Evolutionary conservation across 2,113 vertebrate genomes (phyloP).

Genomic region (Benitochromis conjunctus): DNA sequence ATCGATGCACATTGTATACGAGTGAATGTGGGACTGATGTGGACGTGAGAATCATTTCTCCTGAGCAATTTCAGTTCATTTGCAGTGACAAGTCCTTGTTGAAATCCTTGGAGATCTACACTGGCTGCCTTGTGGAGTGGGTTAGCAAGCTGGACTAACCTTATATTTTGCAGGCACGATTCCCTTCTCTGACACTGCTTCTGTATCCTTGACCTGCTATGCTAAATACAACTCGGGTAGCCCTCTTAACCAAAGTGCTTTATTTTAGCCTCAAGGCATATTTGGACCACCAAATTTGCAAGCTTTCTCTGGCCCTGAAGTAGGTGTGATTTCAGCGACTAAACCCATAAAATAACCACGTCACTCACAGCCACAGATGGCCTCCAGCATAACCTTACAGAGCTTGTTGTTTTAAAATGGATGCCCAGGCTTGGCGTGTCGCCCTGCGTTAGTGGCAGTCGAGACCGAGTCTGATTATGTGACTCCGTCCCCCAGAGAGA

Average conservation of each 20-base stretch:
- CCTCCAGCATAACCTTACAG: slow-evolving; percentile 53
- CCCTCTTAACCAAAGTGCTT: slow-evolving; percentile 64
- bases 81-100: slow-evolving; percentile 24
- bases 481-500: slow-evolving; percentile 84
- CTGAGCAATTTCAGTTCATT: slow-evolving; percentile 42
- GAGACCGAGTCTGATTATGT: slow-evolving; percentile 76
- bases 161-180: slow-evolving; percentile 55
- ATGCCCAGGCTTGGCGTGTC: slow-evolving; percentile 77
- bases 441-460: slow-evolving; percentile 62
- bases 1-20: slow-evolving; percentile 27
- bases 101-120: slow-evolving; percentile 47
- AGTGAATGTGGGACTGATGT: slow-evolving; percentile 50
- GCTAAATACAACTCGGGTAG: slow-evolving; percentile 61
- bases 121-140: slow-evolving; percentile 37
- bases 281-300: slow-evolving; percentile 47
- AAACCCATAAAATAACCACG: slow-evolving; percentile 67
- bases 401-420: slow-evolving; percentile 75
- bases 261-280: slow-evolving; percentile 41
- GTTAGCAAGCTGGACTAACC: slow-evolving; percentile 69
- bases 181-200: slow-evolving; percentile 65
- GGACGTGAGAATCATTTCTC: slow-evolving; percentile 36
- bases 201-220: slow-evolving; percentile 64
- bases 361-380: slow-evolving; percentile 57
- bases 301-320: slow-evolving; percentile 32
- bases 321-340: slow-evolving; percentile 49